Evolutionary conservation across 2,797 vertebrate species (phyloP).

Genomic region (Nannoperca obscura): DNA sequence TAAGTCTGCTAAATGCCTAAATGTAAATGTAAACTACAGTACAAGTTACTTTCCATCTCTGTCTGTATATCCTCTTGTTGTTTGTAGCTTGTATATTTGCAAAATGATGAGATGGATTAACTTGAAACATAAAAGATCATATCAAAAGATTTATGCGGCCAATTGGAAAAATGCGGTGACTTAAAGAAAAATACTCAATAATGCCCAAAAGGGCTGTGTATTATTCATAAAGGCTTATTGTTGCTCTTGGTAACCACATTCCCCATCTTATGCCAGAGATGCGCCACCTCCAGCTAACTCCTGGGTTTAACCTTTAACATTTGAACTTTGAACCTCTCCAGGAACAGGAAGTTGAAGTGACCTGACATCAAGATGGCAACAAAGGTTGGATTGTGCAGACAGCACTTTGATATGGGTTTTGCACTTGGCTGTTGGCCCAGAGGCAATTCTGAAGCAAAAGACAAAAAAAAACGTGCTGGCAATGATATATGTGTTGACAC

Average conservation of each 20-base stretch:
- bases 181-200: neutral
- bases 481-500: conserved; percentile 46
- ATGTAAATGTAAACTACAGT: no score
- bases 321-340: conserved; percentile 79
- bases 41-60: neutral
- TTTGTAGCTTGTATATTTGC: no score
- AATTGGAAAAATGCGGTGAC: neutral
- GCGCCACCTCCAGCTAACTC: conserved; percentile 1
- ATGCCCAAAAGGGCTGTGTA: neutral
- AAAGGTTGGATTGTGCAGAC: conserved; percentile 85
- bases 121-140: neutral
- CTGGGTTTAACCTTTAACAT: conserved; percentile 67
- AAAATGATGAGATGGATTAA: neutral
- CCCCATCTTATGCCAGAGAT: neutral
- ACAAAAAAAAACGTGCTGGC: conserved; percentile 50
- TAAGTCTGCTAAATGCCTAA: no score
- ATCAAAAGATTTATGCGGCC: neutral
- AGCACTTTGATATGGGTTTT: conserved; percentile 72
- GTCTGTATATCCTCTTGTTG: neutral
- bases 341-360: conserved; percentile 84
- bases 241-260: conserved; percentile 10
- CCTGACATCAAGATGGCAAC: conserved; percentile 87
- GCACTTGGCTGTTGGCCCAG: conserved; percentile 79
- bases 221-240: conserved; percentile 1
- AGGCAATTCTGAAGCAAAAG: conserved; percentile 58